Conservation (phyloP, 2,113 vertebrate species). For the Erinaceus europaeus region DNA sequence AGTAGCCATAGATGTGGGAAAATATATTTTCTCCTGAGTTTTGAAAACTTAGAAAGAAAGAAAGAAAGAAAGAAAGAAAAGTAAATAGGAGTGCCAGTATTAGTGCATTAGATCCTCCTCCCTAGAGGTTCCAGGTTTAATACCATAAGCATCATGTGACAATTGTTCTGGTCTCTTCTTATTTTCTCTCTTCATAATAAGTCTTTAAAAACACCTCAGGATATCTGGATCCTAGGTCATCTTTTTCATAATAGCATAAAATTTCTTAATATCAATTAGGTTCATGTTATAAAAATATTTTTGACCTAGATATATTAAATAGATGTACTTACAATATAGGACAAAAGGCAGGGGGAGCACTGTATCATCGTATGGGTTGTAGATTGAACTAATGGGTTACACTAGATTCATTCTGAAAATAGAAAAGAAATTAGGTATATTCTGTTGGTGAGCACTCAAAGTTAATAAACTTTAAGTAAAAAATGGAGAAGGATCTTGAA, state of each 20-base stretch:
- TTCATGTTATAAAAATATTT: not conserved
- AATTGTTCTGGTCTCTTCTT: no score
- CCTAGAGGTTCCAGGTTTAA: no score
- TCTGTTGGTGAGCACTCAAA: not conserved
- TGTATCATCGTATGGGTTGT: not conserved
- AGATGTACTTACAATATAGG: not conserved
- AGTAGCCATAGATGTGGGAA: not conserved
- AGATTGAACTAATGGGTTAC: constrained; percentile 44
- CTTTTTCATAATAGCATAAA: not conserved
- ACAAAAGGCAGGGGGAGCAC: not conserved
- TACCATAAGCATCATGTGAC: no score
- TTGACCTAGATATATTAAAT: constrained; percentile 30
- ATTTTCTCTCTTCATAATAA: no score
- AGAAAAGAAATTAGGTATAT: constrained; percentile 1
- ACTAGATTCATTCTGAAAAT: constrained; percentile 27
- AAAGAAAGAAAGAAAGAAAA: no score
- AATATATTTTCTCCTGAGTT: not conserved
- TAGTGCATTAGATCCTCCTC: no score
- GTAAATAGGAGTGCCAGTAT: no score
- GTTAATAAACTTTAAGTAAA: constrained; percentile 16
- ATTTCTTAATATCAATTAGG: constrained; percentile 2
- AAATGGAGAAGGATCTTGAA: not conserved
- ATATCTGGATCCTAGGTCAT: no score
- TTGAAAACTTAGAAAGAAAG: no score
- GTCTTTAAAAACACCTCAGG: no score